phyloP scores from a whole-genome alignment of 2,888 invertebrate species.

The Cosmorhoe ocellata region DNA sequence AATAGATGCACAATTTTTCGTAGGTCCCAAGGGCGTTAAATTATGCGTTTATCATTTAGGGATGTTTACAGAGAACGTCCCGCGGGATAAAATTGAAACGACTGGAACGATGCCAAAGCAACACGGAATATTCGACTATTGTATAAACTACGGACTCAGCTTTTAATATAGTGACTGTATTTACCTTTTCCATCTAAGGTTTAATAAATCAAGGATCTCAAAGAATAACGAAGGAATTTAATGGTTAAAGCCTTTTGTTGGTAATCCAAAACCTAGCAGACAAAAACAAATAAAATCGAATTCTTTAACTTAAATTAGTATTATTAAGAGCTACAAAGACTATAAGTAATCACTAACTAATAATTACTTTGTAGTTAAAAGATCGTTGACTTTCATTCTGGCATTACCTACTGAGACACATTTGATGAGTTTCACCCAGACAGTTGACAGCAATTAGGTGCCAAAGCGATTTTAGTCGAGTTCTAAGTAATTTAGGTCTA shows the following conservation, averaged over 20 bases:
- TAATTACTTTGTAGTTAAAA: conserved; percentile 18
- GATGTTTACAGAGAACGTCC: conserved; percentile 74
- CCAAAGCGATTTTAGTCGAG: conserved; percentile 34
- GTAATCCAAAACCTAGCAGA: no score
- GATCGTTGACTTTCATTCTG: conserved; percentile 30
- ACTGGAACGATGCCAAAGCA: conserved; percentile 75
- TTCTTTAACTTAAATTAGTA: neutral
- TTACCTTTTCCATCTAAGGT: no score
- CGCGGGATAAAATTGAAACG: conserved; percentile 78
- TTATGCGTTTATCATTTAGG: conserved; percentile 80
- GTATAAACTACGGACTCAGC: conserved; percentile 7
- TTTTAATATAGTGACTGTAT: conserved; percentile 12
- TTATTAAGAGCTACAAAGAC: neutral
- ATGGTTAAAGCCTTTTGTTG: no score
- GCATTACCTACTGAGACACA: conserved; percentile 28
- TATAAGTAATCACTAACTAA: conserved; percentile 2
- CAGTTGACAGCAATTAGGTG: conserved; percentile 47
- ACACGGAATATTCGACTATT: conserved; percentile 32
- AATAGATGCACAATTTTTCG: conserved; percentile 74
- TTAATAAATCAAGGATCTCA: no score
- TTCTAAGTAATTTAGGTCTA: conserved; percentile 16
- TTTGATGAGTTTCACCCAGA: conserved; percentile 36
- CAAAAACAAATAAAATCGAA: no score
- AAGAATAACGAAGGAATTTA: no score
- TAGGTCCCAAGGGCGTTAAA: conserved; percentile 72